Conservation (phyloP, 1,140 invertebrate genomes). For the Pseudomyrmex cubaensis region DNA sequence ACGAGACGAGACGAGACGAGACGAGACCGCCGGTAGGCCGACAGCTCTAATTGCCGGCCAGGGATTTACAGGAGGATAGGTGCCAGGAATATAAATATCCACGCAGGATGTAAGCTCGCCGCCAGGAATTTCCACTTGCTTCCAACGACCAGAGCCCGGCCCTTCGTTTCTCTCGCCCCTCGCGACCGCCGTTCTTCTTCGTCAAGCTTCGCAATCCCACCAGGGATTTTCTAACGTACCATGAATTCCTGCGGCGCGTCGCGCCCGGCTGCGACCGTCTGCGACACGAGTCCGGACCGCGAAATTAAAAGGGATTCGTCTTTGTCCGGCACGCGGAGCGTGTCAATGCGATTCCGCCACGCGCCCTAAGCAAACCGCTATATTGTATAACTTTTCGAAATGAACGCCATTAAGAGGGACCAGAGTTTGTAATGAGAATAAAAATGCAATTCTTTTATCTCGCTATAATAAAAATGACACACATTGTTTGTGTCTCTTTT, state of each 20-base stretch:
- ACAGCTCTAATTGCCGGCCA: slow-evolving; percentile 80
- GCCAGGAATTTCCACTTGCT: slow-evolving; percentile 56
- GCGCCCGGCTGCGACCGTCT: slow-evolving; percentile 36
- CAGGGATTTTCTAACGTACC: slow-evolving; percentile 64
- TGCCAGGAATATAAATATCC: slow-evolving; percentile 79
- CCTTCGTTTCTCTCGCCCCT: slow-evolving; percentile 28
- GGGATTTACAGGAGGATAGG: slow-evolving; percentile 76
- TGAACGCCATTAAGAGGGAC: no score
- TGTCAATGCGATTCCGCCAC: slow-evolving; percentile 5
- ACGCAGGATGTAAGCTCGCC: slow-evolving; percentile 49
- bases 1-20: slow-evolving; percentile 57
- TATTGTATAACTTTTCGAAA: not conserved
- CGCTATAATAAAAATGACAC: no score
- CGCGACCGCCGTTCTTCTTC: slow-evolving; percentile 59
- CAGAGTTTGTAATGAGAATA: no score
- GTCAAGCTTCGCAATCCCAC: slow-evolving; percentile 57
- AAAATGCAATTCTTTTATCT: no score
- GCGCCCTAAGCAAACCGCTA: not conserved
- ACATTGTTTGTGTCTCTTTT: no score
- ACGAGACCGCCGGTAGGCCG: slow-evolving; percentile 57
- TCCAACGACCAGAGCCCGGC: slow-evolving; percentile 11
- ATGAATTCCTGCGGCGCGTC: slow-evolving; percentile 51
- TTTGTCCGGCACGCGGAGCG: slow-evolving; percentile 1
- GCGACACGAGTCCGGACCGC: slow-evolving; percentile 24
- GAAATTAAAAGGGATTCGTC: slow-evolving; percentile 56